phyloP scores from a whole-genome alignment of 2,113 vertebrate species.

The Coracopsis vasa region DNA sequence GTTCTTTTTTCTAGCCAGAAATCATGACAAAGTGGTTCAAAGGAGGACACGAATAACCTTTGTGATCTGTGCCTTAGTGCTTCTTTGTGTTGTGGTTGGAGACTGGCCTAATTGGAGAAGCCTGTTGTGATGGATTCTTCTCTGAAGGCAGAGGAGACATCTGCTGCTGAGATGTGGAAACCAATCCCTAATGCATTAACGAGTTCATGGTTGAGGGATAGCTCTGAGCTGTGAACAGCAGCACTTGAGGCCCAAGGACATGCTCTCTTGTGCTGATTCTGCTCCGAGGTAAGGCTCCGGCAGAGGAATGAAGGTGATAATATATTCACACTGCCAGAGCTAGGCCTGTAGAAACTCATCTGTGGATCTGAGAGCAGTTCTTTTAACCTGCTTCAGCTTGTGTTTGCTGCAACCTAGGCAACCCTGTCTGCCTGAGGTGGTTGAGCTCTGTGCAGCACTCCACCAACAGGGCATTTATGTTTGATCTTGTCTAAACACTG shows the following conservation, averaged over 20 bases:
- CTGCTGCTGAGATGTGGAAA: neutral
- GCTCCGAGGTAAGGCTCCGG: neutral
- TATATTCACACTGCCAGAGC: neutral
- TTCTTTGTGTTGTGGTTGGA: neutral
- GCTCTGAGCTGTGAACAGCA: neutral
- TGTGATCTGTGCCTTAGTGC: neutral
- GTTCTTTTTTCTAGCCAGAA: neutral
- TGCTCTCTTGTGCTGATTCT: neutral
- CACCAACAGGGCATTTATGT: rapidly evolving
- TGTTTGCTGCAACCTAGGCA: neutral
- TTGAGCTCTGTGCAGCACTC: neutral
- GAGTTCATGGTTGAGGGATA: neutral
- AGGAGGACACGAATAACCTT: neutral
- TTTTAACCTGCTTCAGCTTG: neutral
- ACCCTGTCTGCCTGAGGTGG: neutral
- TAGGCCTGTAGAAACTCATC: neutral
- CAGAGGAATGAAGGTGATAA: neutral
- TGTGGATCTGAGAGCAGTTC: neutral
- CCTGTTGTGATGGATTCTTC: neutral
- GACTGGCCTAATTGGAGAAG: neutral
- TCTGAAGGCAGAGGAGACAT: neutral
- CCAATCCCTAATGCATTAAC: neutral
- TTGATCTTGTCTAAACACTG: neutral
- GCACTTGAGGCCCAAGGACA: neutral
- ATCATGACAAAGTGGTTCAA: rapidly evolving